Base-by-base conservation (phyloP, 2,797 vertebrate genomes). In the Onychomys arenicola region DNA sequence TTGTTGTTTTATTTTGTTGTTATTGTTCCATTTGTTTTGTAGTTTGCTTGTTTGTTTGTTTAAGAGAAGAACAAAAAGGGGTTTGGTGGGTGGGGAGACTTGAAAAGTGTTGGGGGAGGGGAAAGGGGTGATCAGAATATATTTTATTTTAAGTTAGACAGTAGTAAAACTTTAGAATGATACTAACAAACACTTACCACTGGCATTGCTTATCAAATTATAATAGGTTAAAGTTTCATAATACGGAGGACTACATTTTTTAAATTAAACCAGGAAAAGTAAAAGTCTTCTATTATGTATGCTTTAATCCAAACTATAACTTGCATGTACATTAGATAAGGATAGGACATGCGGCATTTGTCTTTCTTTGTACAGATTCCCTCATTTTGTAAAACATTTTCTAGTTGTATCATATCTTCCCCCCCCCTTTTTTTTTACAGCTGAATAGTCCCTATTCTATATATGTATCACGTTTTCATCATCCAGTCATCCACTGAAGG, bases 111-210 rank as follows among this genome's bases (percentile, higher is more conserved):
- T 65, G 17, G 40, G 19, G 5, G 9, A 63, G 25, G 7, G 3
- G 0, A 17, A 29, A 40, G 19, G 2, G 0, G 0, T 83, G 25
- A 32, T 83, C 14, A 32, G 27, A 16, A 12, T 43, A 43, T 63
- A 16, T 91, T 92, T 83, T 76, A 92, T 92, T 95, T 90, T 84
- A 7, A 87, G 37, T 63, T 86, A 67, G 34, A 73, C 27, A 67
- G 23, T 71, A 65, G 46, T 49, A 23, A 77, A 92, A 86, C 9
- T 76, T 91, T 90, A 90, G 32, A 40, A 88, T 5, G 43, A 65
- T 13, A 32, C 21, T 69, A 86, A 12, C 13, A 73, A 90, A n/a
- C 1, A 10, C 55, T 71, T 59, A 85, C 37, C 90, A 63, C 11
- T 80, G 84, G 2, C 67, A 75, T 88, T 88, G 27, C 11, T 27